Base-by-base conservation (phyloP, 2,888 invertebrate genomes). In the Rugalucina vietnamica region DNA sequence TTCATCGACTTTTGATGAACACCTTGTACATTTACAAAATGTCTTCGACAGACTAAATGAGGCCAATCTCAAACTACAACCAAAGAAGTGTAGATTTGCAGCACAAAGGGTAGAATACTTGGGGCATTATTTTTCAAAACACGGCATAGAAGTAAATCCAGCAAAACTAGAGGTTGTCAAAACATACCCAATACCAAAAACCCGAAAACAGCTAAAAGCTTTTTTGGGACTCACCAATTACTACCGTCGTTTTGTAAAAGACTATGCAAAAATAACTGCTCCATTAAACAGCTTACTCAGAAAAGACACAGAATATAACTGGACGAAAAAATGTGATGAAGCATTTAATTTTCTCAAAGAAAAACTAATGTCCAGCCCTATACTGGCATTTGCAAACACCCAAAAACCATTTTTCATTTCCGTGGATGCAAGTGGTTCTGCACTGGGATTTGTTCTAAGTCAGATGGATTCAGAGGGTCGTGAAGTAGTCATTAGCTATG, bases 401-500 rank as follows among this genome's bases (percentile, higher is more conserved):
- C 36, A 32, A 65, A 32, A 70, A 78, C n/a, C n/a, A n/a, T n/a
- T n/a, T n/a, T n/a, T n/a, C n/a, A n/a, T n/a, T n/a, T n/a, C 71
- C 74, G 39, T 85, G 79, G 18, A 36, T 54, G 1, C 27, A 79
- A 4, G 43, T 78, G 12, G 32, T 36, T 32, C 71, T 21, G 77
- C 85, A 12, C 29, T 87, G 39, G 88, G 88, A 14, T 84, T 69
- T 75, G 50, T 85, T 1, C 50, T 85, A 37, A 84, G 82, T 21
- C 84, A 85, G 50, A 0, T 80, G 36, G 82, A 84, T 75, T 72
- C 76, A 18, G 57, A 86, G 54, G 82, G 76, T 4, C 36, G 72
- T 32, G 87, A 88, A 75, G 36, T 76, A n/a, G 88, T 87, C 10
- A 85, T 88, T 21, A 65, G 80, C 21, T 89, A 87, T 82, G 86